Base-by-base conservation (phyloP, 2,113 vertebrate species). In the Tachuris rubrigastra region DNA sequence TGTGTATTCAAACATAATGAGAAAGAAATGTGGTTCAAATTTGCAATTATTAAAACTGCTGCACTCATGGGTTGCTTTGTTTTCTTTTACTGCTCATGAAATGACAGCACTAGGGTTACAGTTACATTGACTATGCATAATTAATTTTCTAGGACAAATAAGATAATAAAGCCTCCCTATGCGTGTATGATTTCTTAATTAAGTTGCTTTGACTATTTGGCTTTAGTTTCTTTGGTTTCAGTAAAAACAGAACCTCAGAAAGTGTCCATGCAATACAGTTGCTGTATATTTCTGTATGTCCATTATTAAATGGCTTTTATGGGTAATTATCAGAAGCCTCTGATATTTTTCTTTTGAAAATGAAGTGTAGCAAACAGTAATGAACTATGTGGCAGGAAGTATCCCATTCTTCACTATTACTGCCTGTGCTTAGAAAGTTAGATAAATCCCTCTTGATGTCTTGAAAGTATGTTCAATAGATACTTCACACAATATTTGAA, bases 131-230 rank as follows among this genome's bases (percentile, higher is more conserved):
- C 63, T 71, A 53, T 21, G 68, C 47, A n/a, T 50, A 90, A 93
- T 92, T 86, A 53, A 90, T 95, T 91, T 94, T 87, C 52, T 68
- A 74, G 78, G 50, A 67, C 39, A 88, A 85, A 90, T 80, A 85
- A 71, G 60, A 60, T 81, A 71, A 89, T 71, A 63, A 94, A 83
- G 8, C 8, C 24, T 66, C 87, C 49, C 67, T 80, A 27, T 60
- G 81, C 79, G 18, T 25, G 16, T 62, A 19, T 69, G 28, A 18
- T 85, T 95, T 87, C 58, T 91, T 65, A 94, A 85, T 83, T 68
- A 60, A 72, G 7, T 94, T 80, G 24, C 16, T 85, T 87, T 15
- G 5, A 66, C 31, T 80, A 53, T 12, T 37, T 94, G 3, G 12
- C 30, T 77, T 79, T 76, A 50, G 42, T 65, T 94, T 79, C 41